phyloP scores from a whole-genome alignment of 2,113 vertebrate species.

The Periophthalmodon schlosseri region DNA sequence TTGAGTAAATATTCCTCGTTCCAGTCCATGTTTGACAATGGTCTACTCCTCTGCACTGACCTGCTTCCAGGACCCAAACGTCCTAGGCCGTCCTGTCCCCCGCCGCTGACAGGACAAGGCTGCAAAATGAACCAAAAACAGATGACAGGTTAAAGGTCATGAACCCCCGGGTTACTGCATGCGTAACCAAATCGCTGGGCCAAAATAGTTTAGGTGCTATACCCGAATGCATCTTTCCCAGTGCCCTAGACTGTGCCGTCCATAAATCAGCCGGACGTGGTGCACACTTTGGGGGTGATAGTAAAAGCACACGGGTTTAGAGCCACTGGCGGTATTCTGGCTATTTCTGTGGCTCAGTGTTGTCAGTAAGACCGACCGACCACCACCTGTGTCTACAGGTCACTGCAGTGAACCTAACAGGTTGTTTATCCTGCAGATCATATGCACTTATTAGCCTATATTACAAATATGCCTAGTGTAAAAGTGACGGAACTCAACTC shows the following conservation, averaged over 20 bases:
- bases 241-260: slow-evolving; percentile 10
- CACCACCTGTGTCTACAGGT: too few relatives aligned
- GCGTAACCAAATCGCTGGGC: slow-evolving; percentile 58
- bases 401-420: background rate
- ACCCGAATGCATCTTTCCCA: slow-evolving; percentile 23
- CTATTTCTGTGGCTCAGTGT: slow-evolving; percentile 22
- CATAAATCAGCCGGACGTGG: slow-evolving; percentile 39
- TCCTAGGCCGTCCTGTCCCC: background rate
- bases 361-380: background rate
- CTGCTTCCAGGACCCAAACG: background rate
- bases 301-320: background rate
- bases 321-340: background rate
- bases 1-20: background rate
- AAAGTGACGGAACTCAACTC: too few relatives aligned
- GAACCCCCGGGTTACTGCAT: slow-evolving; percentile 43
- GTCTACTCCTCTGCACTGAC: background rate
- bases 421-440: background rate
- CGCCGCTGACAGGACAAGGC: slow-evolving; percentile 27
- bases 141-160: slow-evolving; percentile 51
- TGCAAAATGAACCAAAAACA: slow-evolving; percentile 34
- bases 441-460: too few relatives aligned
- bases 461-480: too few relatives aligned
- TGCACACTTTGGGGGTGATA: slow-evolving; percentile 10
- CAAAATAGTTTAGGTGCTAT: slow-evolving; percentile 52
- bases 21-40: background rate